Conservation (phyloP, 2,113 vertebrate genomes). For the Planiliza haematocheilus region DNA sequence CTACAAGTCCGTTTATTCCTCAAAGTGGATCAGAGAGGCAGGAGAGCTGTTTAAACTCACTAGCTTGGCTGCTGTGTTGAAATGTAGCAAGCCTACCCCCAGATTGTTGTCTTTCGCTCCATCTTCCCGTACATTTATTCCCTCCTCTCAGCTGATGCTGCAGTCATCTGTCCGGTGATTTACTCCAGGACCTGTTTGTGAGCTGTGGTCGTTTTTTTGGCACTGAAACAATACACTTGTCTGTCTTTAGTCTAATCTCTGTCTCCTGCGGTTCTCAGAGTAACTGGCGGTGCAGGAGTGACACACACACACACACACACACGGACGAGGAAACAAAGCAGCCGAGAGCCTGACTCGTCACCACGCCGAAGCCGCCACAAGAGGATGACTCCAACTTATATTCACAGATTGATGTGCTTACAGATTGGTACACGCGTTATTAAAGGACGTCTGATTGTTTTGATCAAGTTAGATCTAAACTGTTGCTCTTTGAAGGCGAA, state of each 20-base stretch:
- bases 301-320: no score
- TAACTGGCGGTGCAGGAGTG: constrained; percentile 1
- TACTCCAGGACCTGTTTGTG: constrained; percentile 27
- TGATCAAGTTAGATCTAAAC: constrained; percentile 53
- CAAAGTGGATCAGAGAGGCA: constrained; percentile 78
- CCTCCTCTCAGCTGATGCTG: constrained; percentile 10
- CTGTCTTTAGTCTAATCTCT: constrained; percentile 8
- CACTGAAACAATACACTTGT: constrained; percentile 16
- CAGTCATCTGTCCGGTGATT: constrained; percentile 24
- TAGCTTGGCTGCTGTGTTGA: constrained; percentile 41
- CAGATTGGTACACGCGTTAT: constrained; percentile 16
- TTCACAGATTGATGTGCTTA: not conserved
- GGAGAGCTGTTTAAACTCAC: constrained; percentile 65
- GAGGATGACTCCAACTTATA: constrained; percentile 12
- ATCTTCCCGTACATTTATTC: constrained; percentile 8
- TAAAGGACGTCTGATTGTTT: constrained; percentile 40
- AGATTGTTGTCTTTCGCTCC: constrained; percentile 43
- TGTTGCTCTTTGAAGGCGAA: constrained; percentile 57
- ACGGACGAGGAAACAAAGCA: no score
- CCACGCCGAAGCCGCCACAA: constrained; percentile 15
- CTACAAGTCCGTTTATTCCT: constrained; percentile 71
- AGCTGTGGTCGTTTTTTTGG: constrained; percentile 26
- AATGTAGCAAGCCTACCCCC: constrained; percentile 52
- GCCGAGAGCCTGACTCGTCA: constrained; percentile 25
- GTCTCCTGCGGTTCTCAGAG: not conserved